Percentiles rank a stretch among this genome's conserved stretches.
phyloP scores from a whole-genome alignment of 30 jellyfish, hydroid and myxozoan genomes.

The Hydractinia symbiolongicarpus region DNA sequence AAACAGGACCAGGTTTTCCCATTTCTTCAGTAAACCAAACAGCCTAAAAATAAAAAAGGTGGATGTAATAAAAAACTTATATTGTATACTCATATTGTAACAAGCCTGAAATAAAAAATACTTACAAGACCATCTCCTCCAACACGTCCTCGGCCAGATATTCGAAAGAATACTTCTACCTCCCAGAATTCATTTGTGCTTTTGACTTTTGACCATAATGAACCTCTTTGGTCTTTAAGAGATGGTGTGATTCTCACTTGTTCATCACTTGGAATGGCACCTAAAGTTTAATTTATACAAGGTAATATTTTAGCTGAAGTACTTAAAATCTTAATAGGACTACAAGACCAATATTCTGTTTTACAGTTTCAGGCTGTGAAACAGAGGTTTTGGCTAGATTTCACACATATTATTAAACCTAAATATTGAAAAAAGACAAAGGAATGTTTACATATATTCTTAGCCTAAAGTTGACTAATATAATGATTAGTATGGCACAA shows the following conservation, averaged over 20 bases:
- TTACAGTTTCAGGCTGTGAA: not conserved
- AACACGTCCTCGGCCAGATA: constrained; percentile 84
- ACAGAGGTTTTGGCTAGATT: not conserved
- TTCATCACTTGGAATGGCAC: constrained; percentile 95
- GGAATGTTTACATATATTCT: not conserved
- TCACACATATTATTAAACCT: not conserved
- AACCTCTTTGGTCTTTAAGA: constrained; percentile 85
- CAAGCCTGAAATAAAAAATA: not conserved
- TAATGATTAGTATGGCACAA: too few relatives aligned
- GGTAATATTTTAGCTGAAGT: not conserved
- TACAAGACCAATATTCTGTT: too few relatives aligned
- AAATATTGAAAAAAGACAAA: not conserved
- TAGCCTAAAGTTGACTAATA: too few relatives aligned
- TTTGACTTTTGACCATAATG: constrained; percentile 63
- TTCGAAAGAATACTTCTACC: constrained; percentile 59
- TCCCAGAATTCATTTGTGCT: constrained; percentile 85
- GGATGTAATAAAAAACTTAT: not conserved
- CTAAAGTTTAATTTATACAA: constrained; percentile 13
- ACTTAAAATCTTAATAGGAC: too few relatives aligned
- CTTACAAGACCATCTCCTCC: constrained; percentile 98
- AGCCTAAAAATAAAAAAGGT: constrained; percentile 48
- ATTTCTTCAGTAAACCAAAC: constrained; percentile 83
- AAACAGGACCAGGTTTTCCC: constrained; percentile 78
- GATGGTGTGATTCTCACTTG: constrained; percentile 88
- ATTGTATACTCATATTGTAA: not conserved